A percentile compares a stretch with the other conserved stretches of the same genome.
phyloP scores from a whole-genome alignment of 2,797 vertebrate species.

The Squalus acanthias region DNA sequence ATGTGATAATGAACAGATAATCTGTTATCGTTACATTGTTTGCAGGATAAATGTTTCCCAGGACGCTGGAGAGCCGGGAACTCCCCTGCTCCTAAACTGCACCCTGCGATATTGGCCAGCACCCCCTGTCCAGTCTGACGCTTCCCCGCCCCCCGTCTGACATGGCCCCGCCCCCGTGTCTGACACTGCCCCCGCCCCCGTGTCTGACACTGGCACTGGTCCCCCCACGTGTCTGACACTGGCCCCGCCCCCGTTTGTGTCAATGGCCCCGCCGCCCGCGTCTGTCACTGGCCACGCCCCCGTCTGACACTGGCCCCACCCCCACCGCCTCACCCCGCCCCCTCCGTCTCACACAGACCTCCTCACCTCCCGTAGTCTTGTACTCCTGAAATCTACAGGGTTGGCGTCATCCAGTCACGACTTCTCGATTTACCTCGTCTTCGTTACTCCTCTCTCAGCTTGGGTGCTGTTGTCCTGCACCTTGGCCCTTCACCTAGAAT shows the following conservation, averaged over 20 bases:
- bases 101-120: no score
- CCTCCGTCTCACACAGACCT: no score
- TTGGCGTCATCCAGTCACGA: background rate
- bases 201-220: no score
- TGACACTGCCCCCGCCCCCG: no score
- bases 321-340: no score
- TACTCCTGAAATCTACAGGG: background rate
- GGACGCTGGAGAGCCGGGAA: background rate
- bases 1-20: background rate
- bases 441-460: background rate
- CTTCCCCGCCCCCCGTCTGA: background rate
- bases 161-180: background rate
- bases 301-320: no score
- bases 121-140: no score
- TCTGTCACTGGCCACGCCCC: no score
- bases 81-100: background rate
- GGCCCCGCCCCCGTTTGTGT: background rate
- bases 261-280: no score
- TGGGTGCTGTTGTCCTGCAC: background rate
- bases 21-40: background rate
- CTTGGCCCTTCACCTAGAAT: background rate
- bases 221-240: no score
- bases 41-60: background rate
- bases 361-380: no score
- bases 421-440: background rate